These are phyloP conservation scores for Metopolophium dirhodum DNA, from an alignment of 1,140 invertebrate genomes.

Conservation along the genomic window DNA sequence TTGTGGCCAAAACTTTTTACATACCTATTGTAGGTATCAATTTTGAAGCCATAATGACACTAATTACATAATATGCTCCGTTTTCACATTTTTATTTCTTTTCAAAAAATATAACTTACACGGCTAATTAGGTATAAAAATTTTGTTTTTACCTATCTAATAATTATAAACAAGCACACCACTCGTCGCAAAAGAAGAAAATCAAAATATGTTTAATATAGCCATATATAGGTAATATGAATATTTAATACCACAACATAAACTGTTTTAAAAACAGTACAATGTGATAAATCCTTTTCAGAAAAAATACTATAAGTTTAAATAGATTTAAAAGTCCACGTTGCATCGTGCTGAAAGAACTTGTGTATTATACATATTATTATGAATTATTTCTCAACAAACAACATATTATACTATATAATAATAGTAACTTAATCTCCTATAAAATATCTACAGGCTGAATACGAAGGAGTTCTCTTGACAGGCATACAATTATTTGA, in stretches of 20 bases:
- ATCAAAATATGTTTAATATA: neutral
- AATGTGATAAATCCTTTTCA: neutral
- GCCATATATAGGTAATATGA: neutral
- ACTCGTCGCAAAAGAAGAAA: neutral
- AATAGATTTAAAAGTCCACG: neutral
- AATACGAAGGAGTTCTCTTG: neutral
- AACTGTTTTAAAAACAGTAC: neutral
- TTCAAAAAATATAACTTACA: too few species aligned
- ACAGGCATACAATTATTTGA: constrained; percentile 11
- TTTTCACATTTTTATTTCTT: neutral
- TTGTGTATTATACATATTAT: neutral
- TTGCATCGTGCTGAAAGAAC: neutral
- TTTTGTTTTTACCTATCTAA: too few species aligned
- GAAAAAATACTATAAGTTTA: neutral
- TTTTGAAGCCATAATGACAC: neutral
- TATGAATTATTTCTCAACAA: neutral
- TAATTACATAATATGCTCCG: neutral
- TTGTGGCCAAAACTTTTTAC: neutral
- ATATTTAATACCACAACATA: neutral
- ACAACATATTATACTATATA: neutral
- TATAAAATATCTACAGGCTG: neutral
- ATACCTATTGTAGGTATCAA: neutral
- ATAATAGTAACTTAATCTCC: neutral
- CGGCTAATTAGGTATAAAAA: too few species aligned
- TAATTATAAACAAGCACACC: too few species aligned